phyloP scores from a whole-genome alignment of 2,888 invertebrate species.

The Drosophila antonietae region DNA sequence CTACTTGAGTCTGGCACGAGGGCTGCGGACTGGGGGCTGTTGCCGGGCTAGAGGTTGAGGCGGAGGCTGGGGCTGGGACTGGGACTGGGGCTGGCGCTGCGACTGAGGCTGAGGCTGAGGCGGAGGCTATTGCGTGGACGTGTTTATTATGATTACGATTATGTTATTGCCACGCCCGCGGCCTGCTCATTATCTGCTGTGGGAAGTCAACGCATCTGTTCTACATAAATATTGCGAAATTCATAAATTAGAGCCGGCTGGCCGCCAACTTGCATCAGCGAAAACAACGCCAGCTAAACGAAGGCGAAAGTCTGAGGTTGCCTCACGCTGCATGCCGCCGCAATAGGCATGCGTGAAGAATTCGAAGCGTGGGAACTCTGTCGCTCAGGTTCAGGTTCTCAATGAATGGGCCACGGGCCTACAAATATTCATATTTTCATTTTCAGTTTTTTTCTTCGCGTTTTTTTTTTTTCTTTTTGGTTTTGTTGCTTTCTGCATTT shows the following conservation, averaged over 20 bases:
- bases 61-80: conserved; percentile 26
- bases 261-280: conserved; percentile 53
- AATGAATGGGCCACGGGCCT: conserved; percentile 59
- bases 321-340: conserved; percentile 44
- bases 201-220: conserved; percentile 68
- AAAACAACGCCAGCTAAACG: conserved; percentile 29
- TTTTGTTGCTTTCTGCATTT: conserved; percentile 39
- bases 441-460: neutral
- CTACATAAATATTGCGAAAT: conserved; percentile 51
- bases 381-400: conserved; percentile 58
- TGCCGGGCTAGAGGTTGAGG: conserved; percentile 15
- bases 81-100: conserved; percentile 19
- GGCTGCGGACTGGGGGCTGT: conserved; percentile 11
- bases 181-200: conserved; percentile 41
- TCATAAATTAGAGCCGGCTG: conserved; percentile 54
- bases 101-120: conserved; percentile 22
- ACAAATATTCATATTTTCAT: conserved; percentile 10
- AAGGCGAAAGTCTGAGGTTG: conserved; percentile 71
- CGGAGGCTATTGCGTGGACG: conserved; percentile 44
- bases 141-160: conserved; percentile 77
- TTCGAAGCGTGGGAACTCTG: conserved; percentile 69
- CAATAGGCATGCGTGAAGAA: conserved; percentile 69
- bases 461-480: neutral
- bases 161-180: conserved; percentile 42
- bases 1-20: conserved; percentile 32